These are phyloP conservation scores for Hypena proboscidalis DNA, from an alignment of 2,888 invertebrate genomes.

Conservation along the genomic window DNA sequence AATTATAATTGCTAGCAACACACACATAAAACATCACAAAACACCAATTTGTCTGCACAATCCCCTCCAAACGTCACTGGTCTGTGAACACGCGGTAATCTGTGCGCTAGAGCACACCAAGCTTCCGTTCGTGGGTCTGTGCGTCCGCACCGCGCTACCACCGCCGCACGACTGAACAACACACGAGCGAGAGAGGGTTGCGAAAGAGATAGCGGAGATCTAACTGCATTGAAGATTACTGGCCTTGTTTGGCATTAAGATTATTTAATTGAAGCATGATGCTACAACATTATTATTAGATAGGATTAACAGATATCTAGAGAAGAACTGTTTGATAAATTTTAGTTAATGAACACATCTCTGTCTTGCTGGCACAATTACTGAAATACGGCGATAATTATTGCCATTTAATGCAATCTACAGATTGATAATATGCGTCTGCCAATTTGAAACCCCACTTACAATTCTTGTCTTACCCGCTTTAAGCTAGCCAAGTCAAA, in stretches of 20 bases:
- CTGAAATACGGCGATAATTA: no score
- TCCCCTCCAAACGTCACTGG: constrained; percentile 40
- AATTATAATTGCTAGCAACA: constrained; percentile 34
- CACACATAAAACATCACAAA: constrained; percentile 28
- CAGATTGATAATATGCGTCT: no score
- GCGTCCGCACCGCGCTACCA: constrained; percentile 56
- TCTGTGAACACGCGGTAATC: constrained; percentile 53
- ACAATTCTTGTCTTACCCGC: no score
- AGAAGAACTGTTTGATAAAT: no score
- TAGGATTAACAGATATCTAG: no score
- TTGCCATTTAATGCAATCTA: no score
- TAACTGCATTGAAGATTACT: constrained; percentile 10
- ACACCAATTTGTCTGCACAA: constrained; percentile 27
- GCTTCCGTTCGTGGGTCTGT: no score
- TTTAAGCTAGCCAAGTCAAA: no score
- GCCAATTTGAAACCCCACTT: no score
- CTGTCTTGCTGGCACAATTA: no score
- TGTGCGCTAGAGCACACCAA: constrained; percentile 63
- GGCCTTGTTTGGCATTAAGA: constrained; percentile 11
- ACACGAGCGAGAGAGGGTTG: constrained; percentile 42
- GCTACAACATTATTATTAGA: not conserved
- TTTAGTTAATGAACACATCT: no score
- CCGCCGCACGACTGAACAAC: constrained; percentile 45
- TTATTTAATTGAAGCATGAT: constrained; percentile 3
- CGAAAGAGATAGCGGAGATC: constrained; percentile 15